Conservation (phyloP, 53 echinoderm and acorn worm species). For the Echinometra lucunter region DNA sequence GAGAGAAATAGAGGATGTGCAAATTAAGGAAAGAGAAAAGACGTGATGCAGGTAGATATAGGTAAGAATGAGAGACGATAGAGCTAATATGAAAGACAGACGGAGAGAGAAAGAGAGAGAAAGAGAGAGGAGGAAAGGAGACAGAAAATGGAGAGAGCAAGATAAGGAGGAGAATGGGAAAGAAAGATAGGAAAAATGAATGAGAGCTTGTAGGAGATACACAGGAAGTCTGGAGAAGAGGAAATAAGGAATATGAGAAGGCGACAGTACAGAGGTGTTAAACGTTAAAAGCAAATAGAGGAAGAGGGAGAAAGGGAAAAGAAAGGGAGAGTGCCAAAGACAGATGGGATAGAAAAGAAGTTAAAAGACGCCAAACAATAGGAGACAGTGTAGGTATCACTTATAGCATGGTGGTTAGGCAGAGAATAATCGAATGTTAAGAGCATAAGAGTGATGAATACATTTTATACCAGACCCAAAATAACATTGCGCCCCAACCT, state of each 20-base stretch:
- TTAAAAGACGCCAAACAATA: background rate
- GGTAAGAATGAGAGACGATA: background rate
- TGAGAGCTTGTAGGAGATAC: background rate
- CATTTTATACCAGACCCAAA: background rate
- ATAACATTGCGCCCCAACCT: background rate
- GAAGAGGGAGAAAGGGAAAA: background rate
- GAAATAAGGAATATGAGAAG: background rate
- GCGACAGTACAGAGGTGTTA: background rate
- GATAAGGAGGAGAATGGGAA: background rate
- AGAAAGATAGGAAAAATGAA: background rate
- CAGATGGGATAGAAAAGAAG: background rate
- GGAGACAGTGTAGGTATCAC: background rate
- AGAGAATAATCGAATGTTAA: slow-evolving; percentile 16
- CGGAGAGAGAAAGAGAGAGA: background rate
- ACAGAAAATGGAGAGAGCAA: background rate
- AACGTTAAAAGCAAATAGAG: background rate
- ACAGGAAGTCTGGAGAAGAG: background rate
- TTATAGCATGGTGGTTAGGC: background rate
- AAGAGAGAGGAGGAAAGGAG: background rate
- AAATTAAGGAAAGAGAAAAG: background rate
- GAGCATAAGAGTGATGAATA: background rate
- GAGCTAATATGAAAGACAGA: background rate
- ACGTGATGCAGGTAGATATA: background rate
- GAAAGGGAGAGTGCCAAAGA: background rate
- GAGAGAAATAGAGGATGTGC: background rate